Evolutionary conservation across 2,888 invertebrate genomes (phyloP).

Genomic region (Phorcus lineatus): DNA sequence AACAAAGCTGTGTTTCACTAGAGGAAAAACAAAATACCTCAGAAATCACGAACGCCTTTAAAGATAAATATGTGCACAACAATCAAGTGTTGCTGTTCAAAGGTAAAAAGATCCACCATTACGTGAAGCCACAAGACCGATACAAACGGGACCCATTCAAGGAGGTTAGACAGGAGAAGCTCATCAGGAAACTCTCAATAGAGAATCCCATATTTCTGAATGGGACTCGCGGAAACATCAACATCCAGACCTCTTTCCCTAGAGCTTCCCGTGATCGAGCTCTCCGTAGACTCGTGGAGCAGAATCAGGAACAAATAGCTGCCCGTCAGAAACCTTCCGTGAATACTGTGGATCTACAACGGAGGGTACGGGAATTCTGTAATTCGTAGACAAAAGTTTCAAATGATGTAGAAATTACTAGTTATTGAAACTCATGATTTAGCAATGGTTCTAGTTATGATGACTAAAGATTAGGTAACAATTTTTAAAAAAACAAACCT

Average conservation of each 20-base stretch:
- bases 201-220: slow-evolving; percentile 13
- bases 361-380: not conserved
- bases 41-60: not conserved
- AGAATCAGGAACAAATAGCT: not conserved
- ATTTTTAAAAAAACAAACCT: too few species aligned
- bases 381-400: too few species aligned
- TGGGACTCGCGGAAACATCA: not conserved
- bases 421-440: too few species aligned
- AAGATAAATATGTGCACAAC: not conserved
- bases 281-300: not conserved
- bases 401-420: too few species aligned
- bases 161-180: not conserved
- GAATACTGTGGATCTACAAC: not conserved
- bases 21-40: too few species aligned
- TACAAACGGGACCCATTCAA: slow-evolving; percentile 28
- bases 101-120: slow-evolving; percentile 29
- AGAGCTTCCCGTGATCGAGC: not conserved
- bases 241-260: not conserved
- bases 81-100: not conserved
- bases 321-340: not conserved
- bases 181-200: slow-evolving; percentile 16
- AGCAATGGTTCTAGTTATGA: too few species aligned
- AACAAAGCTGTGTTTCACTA: too few species aligned
- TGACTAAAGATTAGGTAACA: too few species aligned
- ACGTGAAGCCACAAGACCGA: slow-evolving; percentile 33